These are phyloP conservation scores for Microctonus aethiopoides DNA, from an alignment of 2,888 invertebrate species.

Conservation along the genomic window DNA sequence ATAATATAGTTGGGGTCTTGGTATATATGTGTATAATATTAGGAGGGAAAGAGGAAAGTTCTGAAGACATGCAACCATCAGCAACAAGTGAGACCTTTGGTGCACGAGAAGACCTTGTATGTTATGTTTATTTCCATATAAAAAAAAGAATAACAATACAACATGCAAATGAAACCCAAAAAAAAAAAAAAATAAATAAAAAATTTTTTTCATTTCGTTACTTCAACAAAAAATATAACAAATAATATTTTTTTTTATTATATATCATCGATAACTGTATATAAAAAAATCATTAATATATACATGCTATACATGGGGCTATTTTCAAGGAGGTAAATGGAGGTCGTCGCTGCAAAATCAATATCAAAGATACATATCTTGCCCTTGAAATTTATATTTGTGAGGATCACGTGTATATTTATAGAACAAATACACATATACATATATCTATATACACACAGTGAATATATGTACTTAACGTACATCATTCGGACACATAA, in stretches of 20 bases:
- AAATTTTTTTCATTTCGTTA: no score
- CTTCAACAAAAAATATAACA: neutral
- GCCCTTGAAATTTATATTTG: neutral
- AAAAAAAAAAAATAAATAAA: no score
- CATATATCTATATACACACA: neutral
- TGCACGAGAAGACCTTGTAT: conserved; percentile 46
- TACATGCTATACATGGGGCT: neutral
- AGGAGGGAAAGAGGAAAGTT: conserved; percentile 24
- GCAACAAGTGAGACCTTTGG: conserved; percentile 63
- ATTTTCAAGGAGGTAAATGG: neutral
- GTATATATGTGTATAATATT: no score
- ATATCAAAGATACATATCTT: neutral
- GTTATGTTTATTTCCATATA: neutral
- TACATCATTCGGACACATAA: no score
- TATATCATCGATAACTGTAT: neutral
- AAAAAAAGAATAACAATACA: no score
- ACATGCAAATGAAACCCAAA: no score
- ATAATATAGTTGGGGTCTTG: no score
- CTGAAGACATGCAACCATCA: conserved; percentile 62
- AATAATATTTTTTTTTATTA: neutral
- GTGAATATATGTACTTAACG: no score
- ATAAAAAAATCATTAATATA: no score
- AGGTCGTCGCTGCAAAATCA: neutral
- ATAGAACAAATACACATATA: neutral
- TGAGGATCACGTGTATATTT: neutral